Conservation (phyloP, 2,888 invertebrate species). For the Drepana falcataria region DNA sequence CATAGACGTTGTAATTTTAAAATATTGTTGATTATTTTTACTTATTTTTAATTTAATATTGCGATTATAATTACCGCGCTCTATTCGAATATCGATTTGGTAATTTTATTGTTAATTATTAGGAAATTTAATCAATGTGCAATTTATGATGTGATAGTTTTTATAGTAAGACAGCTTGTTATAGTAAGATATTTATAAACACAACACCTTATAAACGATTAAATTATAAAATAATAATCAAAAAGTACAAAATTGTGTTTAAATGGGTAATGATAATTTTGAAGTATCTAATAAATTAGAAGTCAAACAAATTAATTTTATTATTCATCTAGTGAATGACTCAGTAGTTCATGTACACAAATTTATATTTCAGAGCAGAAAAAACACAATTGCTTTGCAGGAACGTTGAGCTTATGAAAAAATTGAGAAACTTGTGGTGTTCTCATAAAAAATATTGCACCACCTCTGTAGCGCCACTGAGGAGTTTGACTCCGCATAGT, state of each 20-base stretch:
- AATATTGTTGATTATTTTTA: not conserved
- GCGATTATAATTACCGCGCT: no score
- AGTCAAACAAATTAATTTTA: constrained; percentile 7
- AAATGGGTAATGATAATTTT: constrained; percentile 54
- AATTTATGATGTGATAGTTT: not conserved
- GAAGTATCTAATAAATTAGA: constrained; percentile 30
- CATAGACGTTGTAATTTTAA: not conserved
- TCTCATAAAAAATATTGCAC: constrained; percentile 80
- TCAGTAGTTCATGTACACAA: constrained; percentile 1
- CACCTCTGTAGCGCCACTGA: constrained; percentile 50
- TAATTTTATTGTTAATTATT: not conserved
- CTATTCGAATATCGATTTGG: no score
- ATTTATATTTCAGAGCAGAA: constrained; percentile 79
- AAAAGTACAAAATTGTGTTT: constrained; percentile 24
- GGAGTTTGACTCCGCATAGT: constrained; percentile 64
- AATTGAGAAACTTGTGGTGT: constrained; percentile 79
- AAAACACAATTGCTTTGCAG: constrained; percentile 79
- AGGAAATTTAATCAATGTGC: not conserved
- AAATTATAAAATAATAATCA: constrained; percentile 13
- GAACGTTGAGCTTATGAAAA: constrained; percentile 80
- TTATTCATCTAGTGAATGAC: constrained; percentile 1
- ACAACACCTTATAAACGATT: constrained; percentile 9
- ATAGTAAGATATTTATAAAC: no score
- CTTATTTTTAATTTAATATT: not conserved
- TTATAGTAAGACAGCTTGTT: not conserved